Evolutionary conservation across 2,797 vertebrate species (phyloP), one percentile per base, ranked within the genome.

Genomic region (Synaphobranchus kaupii): DNA sequence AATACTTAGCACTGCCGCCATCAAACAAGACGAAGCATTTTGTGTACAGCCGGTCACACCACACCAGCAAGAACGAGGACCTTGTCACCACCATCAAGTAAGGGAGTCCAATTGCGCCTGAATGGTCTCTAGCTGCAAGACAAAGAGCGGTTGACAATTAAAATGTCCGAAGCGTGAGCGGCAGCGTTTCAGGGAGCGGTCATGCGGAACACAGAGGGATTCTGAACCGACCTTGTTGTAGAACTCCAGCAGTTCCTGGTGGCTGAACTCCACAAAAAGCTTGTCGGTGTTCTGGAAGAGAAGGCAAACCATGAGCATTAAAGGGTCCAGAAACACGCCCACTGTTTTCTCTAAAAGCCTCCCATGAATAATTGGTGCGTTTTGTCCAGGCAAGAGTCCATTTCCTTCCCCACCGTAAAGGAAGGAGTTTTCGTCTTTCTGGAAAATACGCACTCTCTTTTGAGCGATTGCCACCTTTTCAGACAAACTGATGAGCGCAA

Each of bases 231-330:
- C 98, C 98, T 99, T 98, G 94, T 97, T 97, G 94, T 99, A 99
- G 96, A 99, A 98, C 73, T 98, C 97, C 93, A 98, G 97, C 85
- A 99, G 96, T 93, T 99, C 97, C 94, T 96, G 93, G 92, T 99
- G 98, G 94, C 90, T 97, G 89, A 99, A 98, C 94, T 98, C 97
- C 90, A 98, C 92, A 91, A 97, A 97, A 90, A 98, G 93, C 89
- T 98, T 97, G 94, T 98, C 96, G 90, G 96, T 89, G 80, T 91
- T 95, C 98, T 99, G 90, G 85, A 89, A 92, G 91, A 63, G 83
- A 94, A 84, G 89, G 86, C 50, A 22, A 66, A 78, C 34, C 28
- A 22, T 84, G 22, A 84, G 83, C 88, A 81, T 66, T 63, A 90
- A 84, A 85, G 89, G 54, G n/a, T n/a, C n/a, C n/a, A n/a, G n/a